A percentile compares a stretch with the other conserved stretches of the same genome.
Evolutionary conservation across 2,113 vertebrate genomes (phyloP).

Genomic region (Oryzias javanicus): DNA sequence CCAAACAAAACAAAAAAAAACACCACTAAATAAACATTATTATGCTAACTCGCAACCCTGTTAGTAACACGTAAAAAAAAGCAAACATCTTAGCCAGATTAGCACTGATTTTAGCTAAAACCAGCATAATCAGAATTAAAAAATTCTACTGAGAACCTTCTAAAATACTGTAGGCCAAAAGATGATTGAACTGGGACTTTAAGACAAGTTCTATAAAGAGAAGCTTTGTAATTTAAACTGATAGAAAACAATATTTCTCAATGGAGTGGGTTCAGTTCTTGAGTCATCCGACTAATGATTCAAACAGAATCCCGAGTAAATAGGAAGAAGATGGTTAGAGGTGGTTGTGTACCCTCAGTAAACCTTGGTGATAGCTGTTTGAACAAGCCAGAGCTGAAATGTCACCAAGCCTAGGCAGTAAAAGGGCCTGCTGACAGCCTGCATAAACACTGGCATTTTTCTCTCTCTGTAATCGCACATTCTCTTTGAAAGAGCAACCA

Average conservation of each 20-base stretch:
- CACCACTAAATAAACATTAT: no score
- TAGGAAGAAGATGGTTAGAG: conserved; percentile 3
- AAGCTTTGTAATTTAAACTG: conserved; percentile 38
- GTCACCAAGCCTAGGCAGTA: conserved; percentile 54
- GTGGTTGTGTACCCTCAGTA: conserved; percentile 51
- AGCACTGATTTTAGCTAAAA: no score
- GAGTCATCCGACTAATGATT: conserved; percentile 29
- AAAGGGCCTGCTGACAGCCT: conserved; percentile 66
- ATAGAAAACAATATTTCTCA: conserved; percentile 18
- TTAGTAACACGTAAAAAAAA: no score
- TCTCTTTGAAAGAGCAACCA: conserved; percentile 68
- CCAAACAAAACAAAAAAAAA: no score
- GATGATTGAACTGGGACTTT: neutral
- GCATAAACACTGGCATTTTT: conserved; percentile 65
- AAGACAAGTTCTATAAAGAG: conserved; percentile 33
- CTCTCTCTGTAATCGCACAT: conserved; percentile 56
- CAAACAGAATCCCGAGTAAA: conserved; percentile 8
- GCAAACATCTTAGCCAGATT: no score
- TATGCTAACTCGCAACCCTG: no score
- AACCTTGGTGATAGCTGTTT: conserved; percentile 53
- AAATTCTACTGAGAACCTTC: no score
- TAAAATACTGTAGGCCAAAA: no score
- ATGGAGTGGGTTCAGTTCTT: conserved; percentile 29
- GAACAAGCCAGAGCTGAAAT: conserved; percentile 66
- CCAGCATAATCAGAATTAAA: no score